Evolutionary conservation across 2,113 vertebrate genomes (phyloP).

Genomic region (Myiopsitta monachus): DNA sequence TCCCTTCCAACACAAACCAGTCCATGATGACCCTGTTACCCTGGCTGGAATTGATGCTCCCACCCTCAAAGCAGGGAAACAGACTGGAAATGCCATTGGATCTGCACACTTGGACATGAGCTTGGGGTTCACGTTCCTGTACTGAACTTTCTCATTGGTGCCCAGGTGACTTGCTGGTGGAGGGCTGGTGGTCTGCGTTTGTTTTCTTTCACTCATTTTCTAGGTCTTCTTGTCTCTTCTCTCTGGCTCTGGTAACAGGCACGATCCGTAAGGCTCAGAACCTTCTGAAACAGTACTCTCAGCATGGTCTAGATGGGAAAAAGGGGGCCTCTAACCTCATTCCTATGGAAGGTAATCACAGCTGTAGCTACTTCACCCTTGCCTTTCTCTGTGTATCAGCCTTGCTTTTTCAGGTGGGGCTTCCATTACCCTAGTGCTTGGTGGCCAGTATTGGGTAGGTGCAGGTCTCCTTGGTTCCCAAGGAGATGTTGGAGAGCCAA

Average conservation of each 20-base stretch:
- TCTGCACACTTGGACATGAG: not conserved
- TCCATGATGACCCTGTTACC: not conserved
- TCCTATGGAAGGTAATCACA: constrained; percentile 96
- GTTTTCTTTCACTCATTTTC: constrained; percentile 83
- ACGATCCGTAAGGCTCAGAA: constrained; percentile 99
- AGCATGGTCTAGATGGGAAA: constrained; percentile 99
- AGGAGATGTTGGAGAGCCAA: not conserved
- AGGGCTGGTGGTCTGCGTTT: constrained; percentile 74
- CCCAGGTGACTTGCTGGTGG: constrained; percentile 72
- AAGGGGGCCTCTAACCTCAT: constrained; percentile 99
- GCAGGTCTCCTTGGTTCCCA: not conserved
- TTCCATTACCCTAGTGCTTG: constrained; percentile 52
- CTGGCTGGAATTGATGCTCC: not conserved
- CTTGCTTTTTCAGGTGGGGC: constrained; percentile 55
- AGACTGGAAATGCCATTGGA: not conserved
- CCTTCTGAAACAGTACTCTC: constrained; percentile 99
- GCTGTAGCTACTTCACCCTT: constrained; percentile 56
- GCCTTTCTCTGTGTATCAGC: constrained; percentile 52
- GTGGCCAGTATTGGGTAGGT: not conserved
- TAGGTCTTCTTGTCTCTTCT: constrained; percentile 84
- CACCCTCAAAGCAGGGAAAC: not conserved
- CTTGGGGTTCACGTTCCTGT: not conserved
- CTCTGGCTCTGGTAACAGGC: constrained; percentile 91
- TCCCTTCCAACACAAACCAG: not conserved
- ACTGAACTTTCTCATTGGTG: constrained; percentile 61